phyloP scores from a whole-genome alignment of 2,113 vertebrate genomes.

The Erinaceus europaeus region DNA sequence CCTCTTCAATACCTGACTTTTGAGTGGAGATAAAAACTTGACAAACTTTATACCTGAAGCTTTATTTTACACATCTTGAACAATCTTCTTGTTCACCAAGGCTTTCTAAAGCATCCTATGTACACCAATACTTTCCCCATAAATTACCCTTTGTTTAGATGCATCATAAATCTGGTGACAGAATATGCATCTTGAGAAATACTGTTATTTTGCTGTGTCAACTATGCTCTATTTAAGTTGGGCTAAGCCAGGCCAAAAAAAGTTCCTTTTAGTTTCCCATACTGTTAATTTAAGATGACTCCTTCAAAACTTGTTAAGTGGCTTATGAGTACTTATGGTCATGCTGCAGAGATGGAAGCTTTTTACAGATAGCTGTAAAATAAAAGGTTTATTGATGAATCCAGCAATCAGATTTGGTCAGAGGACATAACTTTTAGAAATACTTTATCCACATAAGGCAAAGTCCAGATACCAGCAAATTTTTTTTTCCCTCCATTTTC shows the following conservation, averaged over 20 bases:
- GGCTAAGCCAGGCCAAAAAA: background rate
- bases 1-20: no score
- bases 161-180: background rate
- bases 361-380: slow-evolving; percentile 34
- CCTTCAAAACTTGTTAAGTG: slow-evolving; percentile 25
- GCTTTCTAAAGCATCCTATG: background rate
- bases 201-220: background rate
- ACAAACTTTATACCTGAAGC: no score
- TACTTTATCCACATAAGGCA: no score
- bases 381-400: background rate
- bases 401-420: background rate
- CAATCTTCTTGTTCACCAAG: background rate
- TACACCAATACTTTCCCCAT: no score
- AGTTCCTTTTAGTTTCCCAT: background rate
- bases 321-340: background rate
- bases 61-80: background rate
- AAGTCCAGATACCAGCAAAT: background rate
- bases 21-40: no score
- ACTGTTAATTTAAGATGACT: slow-evolving; percentile 25
- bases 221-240: background rate
- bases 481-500: slow-evolving; percentile 39
- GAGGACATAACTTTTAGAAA: background rate
- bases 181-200: background rate
- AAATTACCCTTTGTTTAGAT: no score
- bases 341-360: background rate